phyloP scores from a whole-genome alignment of 2,113 vertebrate species.

The Galemys pyrenaicus region DNA sequence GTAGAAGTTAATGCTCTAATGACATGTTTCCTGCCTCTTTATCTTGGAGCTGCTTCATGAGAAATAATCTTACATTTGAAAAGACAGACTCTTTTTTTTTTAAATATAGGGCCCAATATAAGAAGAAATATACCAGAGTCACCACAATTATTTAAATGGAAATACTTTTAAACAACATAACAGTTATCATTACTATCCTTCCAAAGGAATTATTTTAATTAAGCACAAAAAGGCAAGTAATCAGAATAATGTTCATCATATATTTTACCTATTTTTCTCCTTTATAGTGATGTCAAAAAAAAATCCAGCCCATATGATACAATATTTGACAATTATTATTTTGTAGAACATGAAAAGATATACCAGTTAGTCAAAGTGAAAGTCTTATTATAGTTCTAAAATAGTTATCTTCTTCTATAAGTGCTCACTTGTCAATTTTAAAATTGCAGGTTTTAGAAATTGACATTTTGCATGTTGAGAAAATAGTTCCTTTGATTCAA shows the following conservation, averaged over 20 bases:
- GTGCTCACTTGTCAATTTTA: neutral
- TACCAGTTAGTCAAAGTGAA: neutral
- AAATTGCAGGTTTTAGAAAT: neutral
- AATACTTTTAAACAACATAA: neutral
- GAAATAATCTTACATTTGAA: neutral
- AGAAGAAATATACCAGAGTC: neutral
- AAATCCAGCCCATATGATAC: neutral
- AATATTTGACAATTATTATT: neutral
- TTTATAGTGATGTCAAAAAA: neutral
- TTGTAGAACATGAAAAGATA: neutral
- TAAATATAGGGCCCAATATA: neutral
- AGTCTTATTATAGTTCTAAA: neutral
- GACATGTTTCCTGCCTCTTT: neutral
- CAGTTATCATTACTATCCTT: neutral
- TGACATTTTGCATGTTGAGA: neutral
- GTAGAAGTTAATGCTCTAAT: neutral
- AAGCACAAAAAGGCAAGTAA: neutral
- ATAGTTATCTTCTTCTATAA: neutral
- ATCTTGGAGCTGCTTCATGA: neutral
- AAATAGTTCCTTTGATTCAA: slow-evolving; percentile 44
- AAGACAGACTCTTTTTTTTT: neutral
- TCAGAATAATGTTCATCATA: neutral
- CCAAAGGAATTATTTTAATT: neutral
- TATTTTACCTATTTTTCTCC: neutral
- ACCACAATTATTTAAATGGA: neutral